Evolutionary conservation across 2,113 vertebrate species (phyloP).

Genomic region (Pan paniscus): DNA sequence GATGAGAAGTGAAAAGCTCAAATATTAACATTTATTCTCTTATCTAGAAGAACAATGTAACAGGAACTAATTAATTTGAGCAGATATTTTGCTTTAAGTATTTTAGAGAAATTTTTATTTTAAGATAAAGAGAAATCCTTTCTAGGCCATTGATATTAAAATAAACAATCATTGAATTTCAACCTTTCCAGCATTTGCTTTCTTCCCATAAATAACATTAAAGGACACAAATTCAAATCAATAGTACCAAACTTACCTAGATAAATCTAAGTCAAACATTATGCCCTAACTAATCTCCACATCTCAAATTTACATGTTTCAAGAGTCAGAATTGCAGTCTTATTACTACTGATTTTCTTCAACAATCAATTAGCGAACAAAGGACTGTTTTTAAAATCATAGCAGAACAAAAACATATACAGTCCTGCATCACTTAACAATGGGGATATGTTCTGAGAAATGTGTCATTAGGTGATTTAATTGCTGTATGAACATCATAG

Average conservation of each 20-base stretch:
- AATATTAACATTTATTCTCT: not conserved
- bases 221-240: not conserved
- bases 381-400: not conserved
- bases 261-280: slow-evolving; percentile 2
- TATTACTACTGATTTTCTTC: not conserved
- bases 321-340: not conserved
- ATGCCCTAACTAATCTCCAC: not conserved
- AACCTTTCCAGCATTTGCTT: not conserved
- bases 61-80: slow-evolving; percentile 35
- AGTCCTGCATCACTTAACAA: not conserved
- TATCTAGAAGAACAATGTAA: not conserved
- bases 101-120: slow-evolving; percentile 7
- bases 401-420: not conserved
- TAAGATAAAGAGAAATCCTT: not conserved
- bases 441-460: not conserved
- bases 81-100: slow-evolving; percentile 24
- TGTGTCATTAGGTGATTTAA: not conserved
- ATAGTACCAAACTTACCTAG: not conserved
- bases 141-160: not conserved
- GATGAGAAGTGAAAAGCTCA: slow-evolving; percentile 18
- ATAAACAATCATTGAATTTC: slow-evolving; percentile 26
- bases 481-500: not conserved
- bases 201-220: slow-evolving; percentile 19
- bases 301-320: not conserved
- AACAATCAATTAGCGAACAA: not conserved